Base-by-base conservation (phyloP, 2,797 vertebrate genomes). In the Eulemur rubriventer region DNA sequence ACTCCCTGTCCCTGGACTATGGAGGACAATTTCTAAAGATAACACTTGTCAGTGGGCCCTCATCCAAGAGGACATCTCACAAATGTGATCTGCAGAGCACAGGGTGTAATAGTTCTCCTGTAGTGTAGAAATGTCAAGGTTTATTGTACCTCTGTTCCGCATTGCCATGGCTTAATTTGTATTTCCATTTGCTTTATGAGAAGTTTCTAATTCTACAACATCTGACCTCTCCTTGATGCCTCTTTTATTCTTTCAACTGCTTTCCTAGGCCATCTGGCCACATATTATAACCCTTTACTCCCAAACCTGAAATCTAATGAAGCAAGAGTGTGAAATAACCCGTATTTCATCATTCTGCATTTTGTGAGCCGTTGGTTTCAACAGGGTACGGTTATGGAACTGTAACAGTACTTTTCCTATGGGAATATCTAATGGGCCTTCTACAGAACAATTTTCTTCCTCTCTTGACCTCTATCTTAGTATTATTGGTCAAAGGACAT, bases 261-360 rank as follows among this genome's bases (percentile, higher is more conserved):
- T 89, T 79, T 85, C 41, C 38, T 63, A 48, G 61, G 24, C 73
- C 57, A 59, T 65, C 72, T 67, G 82, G 41, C 70, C 38, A 26
- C 67, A 38, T 73, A 8, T 16, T 38, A 38, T 4, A 73, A 82
- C n/a, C 67, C 22, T 80, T 83, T 48, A 20, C n/a, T 59, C n/a
- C 76, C 57, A 33, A 75, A 46, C 59, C 38, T 79, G 38, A 87
- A 87, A 18, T 57, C 4, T 1, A 57, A 82, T 52, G 57, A 72
- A 89, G 69, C 33, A 72, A 57, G 48, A 69, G 8, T 86, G 63
- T 57, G 55, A 89, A 89, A 59, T 52, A 33, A 93, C 28, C 69
- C 17, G 65, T 8, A 35, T 92, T 93, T 91, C 78, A 65, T 86
- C 48, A 41, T 69, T 76, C 70, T 2, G 26, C 26, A 2, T 55